Conservation (phyloP, 2,113 vertebrate species). For the Tetrax tetrax region DNA sequence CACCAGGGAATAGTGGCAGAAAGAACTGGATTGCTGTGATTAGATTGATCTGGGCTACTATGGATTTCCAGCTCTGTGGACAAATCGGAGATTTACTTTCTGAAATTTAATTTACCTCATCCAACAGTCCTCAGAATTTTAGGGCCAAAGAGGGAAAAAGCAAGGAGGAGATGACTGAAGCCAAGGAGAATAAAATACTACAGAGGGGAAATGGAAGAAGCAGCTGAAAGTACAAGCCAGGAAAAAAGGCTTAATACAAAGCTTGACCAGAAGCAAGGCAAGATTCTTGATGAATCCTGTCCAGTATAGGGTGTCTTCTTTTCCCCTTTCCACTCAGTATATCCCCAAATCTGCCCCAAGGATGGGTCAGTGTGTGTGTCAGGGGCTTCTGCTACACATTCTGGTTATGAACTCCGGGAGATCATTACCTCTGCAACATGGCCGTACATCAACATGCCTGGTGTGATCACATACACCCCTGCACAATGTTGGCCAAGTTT, state of each 20-base stretch:
- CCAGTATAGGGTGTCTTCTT: neutral
- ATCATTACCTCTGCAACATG: neutral
- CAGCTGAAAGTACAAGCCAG: neutral
- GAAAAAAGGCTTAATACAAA: neutral
- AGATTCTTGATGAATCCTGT: neutral
- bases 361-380: accelerated
- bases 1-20: too few species aligned
- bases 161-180: neutral
- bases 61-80: neutral
- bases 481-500: neutral
- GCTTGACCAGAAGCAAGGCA: neutral
- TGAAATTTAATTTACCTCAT: neutral
- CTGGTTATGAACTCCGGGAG: neutral
- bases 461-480: neutral
- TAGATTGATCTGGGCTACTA: neutral
- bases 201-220: neutral
- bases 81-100: neutral
- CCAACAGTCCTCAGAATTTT: neutral
- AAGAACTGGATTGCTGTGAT: too few species aligned
- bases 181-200: neutral
- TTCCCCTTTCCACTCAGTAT: neutral
- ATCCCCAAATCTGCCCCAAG: neutral
- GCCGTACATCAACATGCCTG: neutral
- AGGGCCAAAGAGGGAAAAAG: neutral
- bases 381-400: neutral